Conservation (phyloP, 2,797 vertebrate genomes). For the Falco peregrinus region DNA sequence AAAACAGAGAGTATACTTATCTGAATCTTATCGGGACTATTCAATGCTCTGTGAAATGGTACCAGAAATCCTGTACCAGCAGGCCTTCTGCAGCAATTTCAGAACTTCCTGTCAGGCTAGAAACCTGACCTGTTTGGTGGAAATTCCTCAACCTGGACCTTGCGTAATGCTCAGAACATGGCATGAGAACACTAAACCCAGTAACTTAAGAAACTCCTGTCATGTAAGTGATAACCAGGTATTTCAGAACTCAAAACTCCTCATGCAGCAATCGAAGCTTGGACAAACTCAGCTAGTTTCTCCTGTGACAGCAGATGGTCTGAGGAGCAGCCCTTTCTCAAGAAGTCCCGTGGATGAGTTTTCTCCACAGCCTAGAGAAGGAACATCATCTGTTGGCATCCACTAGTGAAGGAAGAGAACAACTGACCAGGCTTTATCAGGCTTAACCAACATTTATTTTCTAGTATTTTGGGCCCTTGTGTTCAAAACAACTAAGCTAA, state of each 20-base stretch:
- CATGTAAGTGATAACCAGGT: neutral
- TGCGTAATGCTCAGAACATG: neutral
- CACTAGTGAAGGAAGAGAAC: neutral
- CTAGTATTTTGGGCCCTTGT: neutral
- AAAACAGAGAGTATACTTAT: neutral
- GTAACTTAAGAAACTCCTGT: neutral
- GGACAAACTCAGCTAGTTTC: neutral
- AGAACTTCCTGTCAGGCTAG: neutral
- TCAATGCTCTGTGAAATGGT: neutral
- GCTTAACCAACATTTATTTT: neutral
- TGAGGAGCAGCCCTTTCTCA: neutral
- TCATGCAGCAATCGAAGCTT: neutral
- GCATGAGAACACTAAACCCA: neutral
- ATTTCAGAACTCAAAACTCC: neutral
- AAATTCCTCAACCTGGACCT: neutral
- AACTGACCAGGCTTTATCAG: neutral
- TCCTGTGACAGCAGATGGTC: neutral
- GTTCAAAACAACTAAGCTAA: neutral
- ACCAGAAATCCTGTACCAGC: conserved; percentile 6
- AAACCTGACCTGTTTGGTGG: conserved; percentile 9
- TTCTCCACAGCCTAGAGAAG: neutral
- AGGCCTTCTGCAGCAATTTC: neutral
- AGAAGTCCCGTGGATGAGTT: neutral
- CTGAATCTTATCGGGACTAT: neutral
- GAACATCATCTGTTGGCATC: neutral